phyloP scores from a whole-genome alignment of 2,113 vertebrate genomes.

The Thermophis baileyi region DNA sequence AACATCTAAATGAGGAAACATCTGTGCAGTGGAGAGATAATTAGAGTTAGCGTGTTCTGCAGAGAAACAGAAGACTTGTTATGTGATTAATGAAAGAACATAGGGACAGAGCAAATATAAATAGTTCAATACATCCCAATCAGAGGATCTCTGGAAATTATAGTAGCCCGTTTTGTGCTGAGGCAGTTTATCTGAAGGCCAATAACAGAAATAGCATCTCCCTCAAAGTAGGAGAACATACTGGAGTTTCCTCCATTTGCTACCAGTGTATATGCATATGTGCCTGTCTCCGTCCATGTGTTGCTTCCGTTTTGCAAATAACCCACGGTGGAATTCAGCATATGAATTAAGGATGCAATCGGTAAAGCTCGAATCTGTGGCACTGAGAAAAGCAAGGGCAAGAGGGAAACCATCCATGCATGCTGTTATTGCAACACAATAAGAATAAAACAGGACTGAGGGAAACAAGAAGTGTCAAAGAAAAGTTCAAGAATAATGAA shows the following conservation, averaged over 20 bases:
- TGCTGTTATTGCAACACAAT: background rate
- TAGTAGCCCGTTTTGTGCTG: conserved; percentile 40
- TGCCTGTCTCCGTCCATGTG: conserved; percentile 30
- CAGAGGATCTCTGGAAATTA: conserved; percentile 45
- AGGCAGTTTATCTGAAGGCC: conserved; percentile 42
- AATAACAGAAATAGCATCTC: conserved; percentile 31
- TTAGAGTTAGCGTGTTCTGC: conserved; percentile 32
- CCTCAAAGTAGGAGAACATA: conserved; percentile 35
- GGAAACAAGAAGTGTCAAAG: background rate
- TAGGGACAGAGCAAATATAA: conserved; percentile 29
- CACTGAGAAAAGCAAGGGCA: conserved; percentile 22
- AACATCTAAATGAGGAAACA: conserved; percentile 49
- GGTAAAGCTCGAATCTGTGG: conserved; percentile 5
- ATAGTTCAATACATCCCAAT: conserved; percentile 52
- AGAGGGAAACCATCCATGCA: background rate
- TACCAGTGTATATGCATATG: background rate
- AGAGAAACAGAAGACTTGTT: conserved; percentile 43
- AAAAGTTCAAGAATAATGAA: conserved; percentile 4
- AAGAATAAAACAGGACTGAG: background rate
- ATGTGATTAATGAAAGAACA: conserved; percentile 57
- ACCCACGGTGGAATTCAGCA: background rate
- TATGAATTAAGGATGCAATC: conserved; percentile 26
- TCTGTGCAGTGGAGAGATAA: conserved; percentile 39
- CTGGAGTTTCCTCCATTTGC: conserved; percentile 55
- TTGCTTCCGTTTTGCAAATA: conserved; percentile 41